Percentiles rank a stretch among this genome's conserved stretches.
phyloP scores from a whole-genome alignment of 2,888 invertebrate species.

The Drosophila testacea region DNA sequence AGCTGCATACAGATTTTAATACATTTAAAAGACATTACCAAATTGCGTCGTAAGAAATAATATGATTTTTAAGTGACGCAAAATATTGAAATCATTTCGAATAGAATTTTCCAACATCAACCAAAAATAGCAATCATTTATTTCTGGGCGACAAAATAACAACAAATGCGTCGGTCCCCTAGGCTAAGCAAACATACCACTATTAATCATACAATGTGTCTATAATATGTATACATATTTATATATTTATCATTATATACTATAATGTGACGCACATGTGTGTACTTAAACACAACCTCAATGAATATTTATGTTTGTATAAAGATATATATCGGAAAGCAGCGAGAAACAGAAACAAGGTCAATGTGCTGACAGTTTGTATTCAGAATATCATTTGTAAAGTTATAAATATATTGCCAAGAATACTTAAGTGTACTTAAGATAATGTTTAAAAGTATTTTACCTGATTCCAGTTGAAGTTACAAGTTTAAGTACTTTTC shows the following conservation, averaged over 20 bases:
- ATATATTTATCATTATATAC: not conserved
- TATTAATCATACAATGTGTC: constrained; percentile 51
- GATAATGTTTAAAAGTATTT: not conserved
- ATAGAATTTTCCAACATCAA: constrained; percentile 24
- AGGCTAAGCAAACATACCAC: constrained; percentile 21
- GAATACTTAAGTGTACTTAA: constrained; percentile 7
- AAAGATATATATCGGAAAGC: not conserved
- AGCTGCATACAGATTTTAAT: not conserved
- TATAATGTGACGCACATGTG: constrained; percentile 27
- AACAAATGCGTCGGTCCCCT: constrained; percentile 27
- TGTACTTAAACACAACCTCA: constrained; percentile 20
- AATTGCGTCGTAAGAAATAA: constrained; percentile 25
- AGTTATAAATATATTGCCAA: constrained; percentile 10
- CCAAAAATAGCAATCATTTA: constrained; percentile 39
- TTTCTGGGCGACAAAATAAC: constrained; percentile 25
- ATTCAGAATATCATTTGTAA: constrained; percentile 15
- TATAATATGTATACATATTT: constrained; percentile 22
- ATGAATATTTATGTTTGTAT: constrained; percentile 14
- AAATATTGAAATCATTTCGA: constrained; percentile 39
- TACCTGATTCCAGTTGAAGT: constrained; percentile 37
- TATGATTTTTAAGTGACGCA: constrained; percentile 46
- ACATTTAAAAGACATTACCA: not conserved
- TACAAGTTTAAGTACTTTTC: not conserved
- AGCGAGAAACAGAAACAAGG: constrained; percentile 30
- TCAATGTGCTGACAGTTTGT: constrained; percentile 38